phyloP scores from a whole-genome alignment of 2,113 vertebrate genomes.

The Burhinus oedicnemus region DNA sequence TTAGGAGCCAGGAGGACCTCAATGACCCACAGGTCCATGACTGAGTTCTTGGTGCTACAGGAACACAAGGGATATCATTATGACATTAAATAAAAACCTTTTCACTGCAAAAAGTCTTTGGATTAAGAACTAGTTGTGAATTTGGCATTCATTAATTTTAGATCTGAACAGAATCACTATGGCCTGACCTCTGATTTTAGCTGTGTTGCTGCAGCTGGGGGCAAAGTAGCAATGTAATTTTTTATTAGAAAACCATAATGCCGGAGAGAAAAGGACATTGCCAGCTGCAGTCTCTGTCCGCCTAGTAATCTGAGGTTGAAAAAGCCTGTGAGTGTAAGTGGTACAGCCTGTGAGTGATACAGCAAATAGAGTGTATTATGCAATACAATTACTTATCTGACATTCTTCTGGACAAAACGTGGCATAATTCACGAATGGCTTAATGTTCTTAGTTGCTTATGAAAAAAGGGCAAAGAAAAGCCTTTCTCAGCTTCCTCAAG shows the following conservation, averaged over 20 bases:
- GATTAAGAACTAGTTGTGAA: background rate
- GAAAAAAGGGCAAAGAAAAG: background rate
- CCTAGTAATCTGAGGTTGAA: background rate
- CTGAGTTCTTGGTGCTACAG: background rate
- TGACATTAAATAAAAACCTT: background rate
- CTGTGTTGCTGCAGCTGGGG: background rate
- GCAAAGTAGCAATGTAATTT: background rate
- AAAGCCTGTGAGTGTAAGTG: background rate
- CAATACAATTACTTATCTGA: constrained; percentile 23
- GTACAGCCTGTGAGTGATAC: background rate
- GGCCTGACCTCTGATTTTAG: constrained; percentile 3
- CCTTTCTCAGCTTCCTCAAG: background rate
- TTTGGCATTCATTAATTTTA: background rate
- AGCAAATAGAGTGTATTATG: background rate
- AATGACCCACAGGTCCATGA: background rate
- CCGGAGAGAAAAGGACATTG: background rate
- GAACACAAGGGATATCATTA: background rate
- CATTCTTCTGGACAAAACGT: constrained; percentile 19
- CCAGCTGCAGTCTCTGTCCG: background rate
- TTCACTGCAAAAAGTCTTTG: background rate
- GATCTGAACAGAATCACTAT: background rate
- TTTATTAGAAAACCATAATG: background rate
- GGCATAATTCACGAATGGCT: constrained; percentile 31
- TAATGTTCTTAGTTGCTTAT: background rate
- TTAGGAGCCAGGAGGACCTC: background rate